phyloP scores from a whole-genome alignment of 2,113 vertebrate genomes.

The Apodemus sylvaticus region DNA sequence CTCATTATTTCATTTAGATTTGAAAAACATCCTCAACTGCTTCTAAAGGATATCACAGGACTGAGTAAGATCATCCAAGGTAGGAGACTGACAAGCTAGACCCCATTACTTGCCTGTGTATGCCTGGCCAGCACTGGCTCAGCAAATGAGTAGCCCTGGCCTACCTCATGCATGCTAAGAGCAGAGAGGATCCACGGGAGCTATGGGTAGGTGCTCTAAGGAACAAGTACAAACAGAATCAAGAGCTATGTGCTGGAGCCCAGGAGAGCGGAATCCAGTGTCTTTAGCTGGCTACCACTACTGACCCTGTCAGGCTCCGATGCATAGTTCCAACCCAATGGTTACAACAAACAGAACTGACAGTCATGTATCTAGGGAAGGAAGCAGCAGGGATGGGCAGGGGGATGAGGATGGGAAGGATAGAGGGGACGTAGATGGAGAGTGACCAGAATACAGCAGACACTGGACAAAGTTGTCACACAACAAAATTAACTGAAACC shows the following conservation, averaged over 20 bases:
- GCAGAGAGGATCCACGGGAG: not conserved
- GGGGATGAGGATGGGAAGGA: not conserved
- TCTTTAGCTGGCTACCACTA: not conserved
- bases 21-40: not conserved
- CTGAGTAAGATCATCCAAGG: not conserved
- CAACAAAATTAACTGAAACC: not conserved
- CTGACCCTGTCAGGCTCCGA: not conserved
- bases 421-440: not conserved
- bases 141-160: not conserved
- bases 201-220: not conserved
- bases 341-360: not conserved
- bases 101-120: not conserved
- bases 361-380: not conserved
- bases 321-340: not conserved
- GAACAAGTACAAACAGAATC: not conserved
- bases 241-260: not conserved
- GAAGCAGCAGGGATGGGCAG: not conserved
- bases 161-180: not conserved
- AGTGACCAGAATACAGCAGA: not conserved
- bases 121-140: not conserved
- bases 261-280: not conserved
- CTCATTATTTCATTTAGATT: not conserved
- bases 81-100: not conserved
- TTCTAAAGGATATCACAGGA: conserved; percentile 13
- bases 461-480: not conserved